A percentile compares a stretch with the other conserved stretches of the same genome.
These are phyloP conservation scores for Bombus huntii DNA, from an alignment of 1,140 invertebrate species.

Conservation along the genomic window DNA sequence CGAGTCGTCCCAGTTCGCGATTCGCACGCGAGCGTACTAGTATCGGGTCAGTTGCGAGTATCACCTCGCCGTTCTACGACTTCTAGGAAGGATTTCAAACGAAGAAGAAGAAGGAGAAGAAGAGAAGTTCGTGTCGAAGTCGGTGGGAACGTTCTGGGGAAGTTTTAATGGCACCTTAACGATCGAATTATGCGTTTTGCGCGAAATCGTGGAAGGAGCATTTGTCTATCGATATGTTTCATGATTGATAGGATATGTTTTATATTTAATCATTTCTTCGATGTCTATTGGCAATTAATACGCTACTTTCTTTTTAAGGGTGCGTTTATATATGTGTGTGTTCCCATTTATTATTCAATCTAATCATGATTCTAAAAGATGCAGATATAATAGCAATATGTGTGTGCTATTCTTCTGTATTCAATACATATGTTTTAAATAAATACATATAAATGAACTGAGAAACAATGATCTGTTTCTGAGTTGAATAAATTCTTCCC, in stretches of 20 bases:
- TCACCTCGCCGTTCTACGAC: slow-evolving; percentile 43
- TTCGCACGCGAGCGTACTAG: slow-evolving; percentile 55
- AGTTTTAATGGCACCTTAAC: slow-evolving; percentile 23
- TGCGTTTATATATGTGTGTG: no score
- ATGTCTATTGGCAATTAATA: no score
- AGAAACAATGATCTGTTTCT: no score
- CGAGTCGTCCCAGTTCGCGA: slow-evolving; percentile 63
- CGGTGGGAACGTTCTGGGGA: slow-evolving; percentile 48
- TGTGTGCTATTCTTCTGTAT: no score
- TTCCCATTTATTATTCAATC: no score
- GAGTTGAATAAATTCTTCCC: background rate
- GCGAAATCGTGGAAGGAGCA: slow-evolving; percentile 34
- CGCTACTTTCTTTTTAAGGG: no score
- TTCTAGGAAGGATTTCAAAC: slow-evolving; percentile 47
- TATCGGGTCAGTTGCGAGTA: slow-evolving; percentile 24
- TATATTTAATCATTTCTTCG: no score
- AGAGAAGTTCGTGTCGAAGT: slow-evolving; percentile 9
- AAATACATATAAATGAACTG: no score
- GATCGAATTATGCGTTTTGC: slow-evolving; percentile 53
- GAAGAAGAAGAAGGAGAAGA: background rate
- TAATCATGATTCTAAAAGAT: no score
- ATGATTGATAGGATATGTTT: no score
- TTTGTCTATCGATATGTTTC: slow-evolving; percentile 4
- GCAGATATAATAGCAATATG: no score
- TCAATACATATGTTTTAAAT: no score